Base-by-base conservation (phyloP, 2,888 invertebrate genomes). In the Euplexia lucipara region DNA sequence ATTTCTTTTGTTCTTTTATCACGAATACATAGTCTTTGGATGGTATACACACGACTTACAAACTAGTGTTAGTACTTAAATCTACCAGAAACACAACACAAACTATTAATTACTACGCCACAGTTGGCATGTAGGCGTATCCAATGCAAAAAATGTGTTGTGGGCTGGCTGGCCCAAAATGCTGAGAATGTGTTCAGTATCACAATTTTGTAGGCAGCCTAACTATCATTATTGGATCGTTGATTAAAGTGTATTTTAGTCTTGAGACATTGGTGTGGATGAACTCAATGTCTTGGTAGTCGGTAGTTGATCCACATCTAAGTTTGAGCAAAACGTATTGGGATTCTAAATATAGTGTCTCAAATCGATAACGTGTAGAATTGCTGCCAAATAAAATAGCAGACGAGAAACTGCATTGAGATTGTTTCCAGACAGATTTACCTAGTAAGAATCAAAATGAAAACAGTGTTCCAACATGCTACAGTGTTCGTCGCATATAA, bases 331-430 rank as follows among this genome's bases (percentile, higher is more conserved):
- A 59, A 75, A 62, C 32, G 45, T 69, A 65, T 65, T 59, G 39
- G 26, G 42, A 52, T 63, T 35, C 51, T 63, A 60, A 61, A 72
- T 57, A 57, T 32, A 59, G 63, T 53, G 64, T 57, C 42, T 60
- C 39, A 44, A 69, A 61, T 66, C 57, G n/a, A 66, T 61, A 52
- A 47, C 44, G 45, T 63, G 41, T 53, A 37, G 54, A 42, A 61
- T 71, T 48, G 60, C 42, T 62, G 70, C 70, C 62, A 75, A 71
- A 51, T 59, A 18, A 30, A 75, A 52, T 58, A 56, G 30, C 32
- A 58, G 35, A 51, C 14, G 12, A 39, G 42, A 39, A 32, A 42
- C 41, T 49, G 56, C 41, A 22, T 34, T 42, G 16, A 12, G 34
- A 52, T 47, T n/a, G 37, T 34, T 34, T 57, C 37, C 22, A 51